Percentiles rank a stretch among this genome's conserved stretches.
Evolutionary conservation across 2,797 vertebrate genomes (phyloP).

Genomic region (Lemur catta): DNA sequence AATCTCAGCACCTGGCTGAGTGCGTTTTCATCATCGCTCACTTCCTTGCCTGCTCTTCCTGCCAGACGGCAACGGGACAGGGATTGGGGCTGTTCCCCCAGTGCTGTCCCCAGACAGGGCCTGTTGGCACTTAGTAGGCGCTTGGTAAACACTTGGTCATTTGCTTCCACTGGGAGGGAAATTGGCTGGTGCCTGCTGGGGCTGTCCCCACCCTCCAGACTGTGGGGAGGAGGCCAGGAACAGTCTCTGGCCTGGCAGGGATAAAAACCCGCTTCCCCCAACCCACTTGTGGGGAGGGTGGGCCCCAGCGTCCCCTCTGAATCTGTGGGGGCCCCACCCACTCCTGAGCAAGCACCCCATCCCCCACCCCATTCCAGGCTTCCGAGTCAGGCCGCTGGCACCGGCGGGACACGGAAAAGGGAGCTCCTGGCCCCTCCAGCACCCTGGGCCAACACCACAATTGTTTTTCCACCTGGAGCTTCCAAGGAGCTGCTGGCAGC

Average conservation of each 20-base stretch:
- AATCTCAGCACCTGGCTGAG: neutral
- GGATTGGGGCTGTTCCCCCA: neutral
- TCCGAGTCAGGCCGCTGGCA: neutral
- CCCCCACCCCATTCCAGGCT: neutral
- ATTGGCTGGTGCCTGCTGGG: neutral
- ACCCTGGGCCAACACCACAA: neutral
- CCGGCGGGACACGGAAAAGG: accelerated
- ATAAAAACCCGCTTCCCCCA: neutral
- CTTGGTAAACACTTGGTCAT: neutral
- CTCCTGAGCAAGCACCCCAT: neutral
- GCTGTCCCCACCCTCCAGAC: neutral
- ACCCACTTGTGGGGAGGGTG: neutral
- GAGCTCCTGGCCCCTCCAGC: neutral
- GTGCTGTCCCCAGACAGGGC: neutral
- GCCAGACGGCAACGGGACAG: neutral
- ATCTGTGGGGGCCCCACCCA: neutral
- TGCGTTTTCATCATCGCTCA: accelerated
- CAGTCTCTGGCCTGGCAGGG: neutral
- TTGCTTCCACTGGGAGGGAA: neutral
- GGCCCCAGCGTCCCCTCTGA: neutral
- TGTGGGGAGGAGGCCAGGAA: neutral
- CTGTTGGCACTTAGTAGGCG: neutral
- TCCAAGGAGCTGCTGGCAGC: constrained; percentile 36
- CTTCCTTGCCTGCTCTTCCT: neutral
- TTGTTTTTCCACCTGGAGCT: constrained; percentile 51